A percentile compares a stretch with the other conserved stretches of the same genome.
phyloP scores from a whole-genome alignment of 2,888 invertebrate species.

The Escarpia spicata region DNA sequence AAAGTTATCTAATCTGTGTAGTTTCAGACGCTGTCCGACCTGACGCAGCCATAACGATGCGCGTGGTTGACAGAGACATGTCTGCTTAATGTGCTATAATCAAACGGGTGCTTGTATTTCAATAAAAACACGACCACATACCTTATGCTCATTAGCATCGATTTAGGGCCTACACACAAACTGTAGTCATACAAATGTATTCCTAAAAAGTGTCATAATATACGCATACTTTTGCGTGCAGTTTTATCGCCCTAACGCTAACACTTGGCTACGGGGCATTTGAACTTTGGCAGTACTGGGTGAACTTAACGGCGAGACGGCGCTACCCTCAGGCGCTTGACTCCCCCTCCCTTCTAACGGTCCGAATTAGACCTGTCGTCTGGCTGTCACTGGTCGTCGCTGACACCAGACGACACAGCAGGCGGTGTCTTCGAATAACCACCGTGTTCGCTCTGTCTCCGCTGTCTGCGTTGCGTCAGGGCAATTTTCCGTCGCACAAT shows the following conservation, averaged over 20 bases:
- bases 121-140: no score
- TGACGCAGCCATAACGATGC: not conserved
- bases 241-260: no score
- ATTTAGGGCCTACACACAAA: no score
- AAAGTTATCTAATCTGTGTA: not conserved
- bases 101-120: no score
- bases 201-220: no score
- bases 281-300: not conserved
- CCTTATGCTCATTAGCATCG: no score
- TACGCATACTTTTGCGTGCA: no score
- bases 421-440: not conserved
- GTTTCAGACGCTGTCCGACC: not conserved
- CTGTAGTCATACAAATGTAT: no score
- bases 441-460: not conserved
- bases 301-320: not conserved
- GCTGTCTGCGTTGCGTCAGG: not conserved
- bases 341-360: not conserved
- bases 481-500: not conserved
- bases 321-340: not conserved
- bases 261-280: no score
- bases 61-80: not conserved
- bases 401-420: not conserved
- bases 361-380: slow-evolving; percentile 6
- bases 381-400: not conserved
- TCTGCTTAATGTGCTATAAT: not conserved